Conservation (phyloP, 2,888 invertebrate genomes). For the Lepeophtheirus nordmannii region DNA sequence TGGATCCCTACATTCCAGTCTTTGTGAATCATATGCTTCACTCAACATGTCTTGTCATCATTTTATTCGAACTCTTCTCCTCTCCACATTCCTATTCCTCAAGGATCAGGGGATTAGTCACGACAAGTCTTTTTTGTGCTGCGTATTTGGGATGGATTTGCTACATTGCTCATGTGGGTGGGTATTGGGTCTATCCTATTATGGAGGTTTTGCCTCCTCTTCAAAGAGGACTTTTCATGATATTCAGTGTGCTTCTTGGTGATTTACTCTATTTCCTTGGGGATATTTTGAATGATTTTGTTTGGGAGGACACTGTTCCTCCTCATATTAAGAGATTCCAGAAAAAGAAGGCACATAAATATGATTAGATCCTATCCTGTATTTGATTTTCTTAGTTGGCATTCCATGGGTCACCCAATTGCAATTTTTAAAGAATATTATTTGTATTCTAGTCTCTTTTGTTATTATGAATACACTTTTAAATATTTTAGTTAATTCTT, state of each 20-base stretch:
- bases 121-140: not conserved
- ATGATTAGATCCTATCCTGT: not conserved
- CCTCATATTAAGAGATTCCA: conserved; percentile 3
- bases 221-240: conserved; percentile 12
- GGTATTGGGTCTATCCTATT: conserved; percentile 24
- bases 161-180: conserved; percentile 10
- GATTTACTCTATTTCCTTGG: conserved; percentile 15
- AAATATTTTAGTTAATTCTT: too few species aligned
- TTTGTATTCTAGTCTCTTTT: too few species aligned
- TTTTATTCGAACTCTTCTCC: conserved; percentile 12
- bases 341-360: conserved; percentile 2
- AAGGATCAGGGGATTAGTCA: not conserved
- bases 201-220: conserved; percentile 11
- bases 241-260: not conserved
- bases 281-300: conserved; percentile 10
- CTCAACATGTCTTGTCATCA: conserved; percentile 18
- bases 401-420: too few species aligned
- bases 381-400: too few species aligned
- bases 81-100: conserved; percentile 13
- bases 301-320: conserved; percentile 15
- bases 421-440: too few species aligned
- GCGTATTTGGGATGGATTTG: conserved; percentile 17
- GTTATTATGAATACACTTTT: too few species aligned
- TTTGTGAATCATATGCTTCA: conserved; percentile 22
- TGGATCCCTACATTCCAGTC: conserved; percentile 13